Evolutionary conservation across 1,140 invertebrate genomes (phyloP).

Genomic region (Matsumurasca onukii): DNA sequence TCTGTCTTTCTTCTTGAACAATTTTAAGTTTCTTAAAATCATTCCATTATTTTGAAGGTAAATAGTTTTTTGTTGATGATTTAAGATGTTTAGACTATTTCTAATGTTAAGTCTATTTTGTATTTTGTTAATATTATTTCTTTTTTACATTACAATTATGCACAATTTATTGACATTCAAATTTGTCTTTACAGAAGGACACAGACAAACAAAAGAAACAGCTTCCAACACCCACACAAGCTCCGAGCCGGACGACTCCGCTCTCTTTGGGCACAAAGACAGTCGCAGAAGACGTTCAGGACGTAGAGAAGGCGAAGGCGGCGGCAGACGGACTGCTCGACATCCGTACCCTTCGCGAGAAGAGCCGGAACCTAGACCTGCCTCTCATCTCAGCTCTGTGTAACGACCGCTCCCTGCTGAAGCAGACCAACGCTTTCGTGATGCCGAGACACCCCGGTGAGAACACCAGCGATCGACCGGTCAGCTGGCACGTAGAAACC

Average conservation of each 20-base stretch:
- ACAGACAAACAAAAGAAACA: slow-evolving; percentile 15
- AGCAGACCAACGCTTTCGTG: slow-evolving; percentile 81
- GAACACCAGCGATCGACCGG: slow-evolving; percentile 48
- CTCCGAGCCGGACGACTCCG: slow-evolving; percentile 24
- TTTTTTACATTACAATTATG: no score
- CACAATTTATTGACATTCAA: no score
- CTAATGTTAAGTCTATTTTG: no score
- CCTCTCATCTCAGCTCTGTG: slow-evolving; percentile 87
- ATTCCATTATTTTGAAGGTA: no score
- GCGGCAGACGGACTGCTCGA: slow-evolving; percentile 60
- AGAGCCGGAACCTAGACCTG: slow-evolving; percentile 83
- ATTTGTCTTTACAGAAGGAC: slow-evolving; percentile 17
- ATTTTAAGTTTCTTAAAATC: no score
- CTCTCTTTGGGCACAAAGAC: slow-evolving; percentile 31
- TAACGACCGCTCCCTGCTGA: slow-evolving; percentile 81
- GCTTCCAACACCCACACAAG: background rate
- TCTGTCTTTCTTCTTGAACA: no score
- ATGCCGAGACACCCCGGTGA: slow-evolving; percentile 77
- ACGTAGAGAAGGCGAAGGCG: background rate
- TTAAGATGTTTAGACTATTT: no score
- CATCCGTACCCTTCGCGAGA: slow-evolving; percentile 77
- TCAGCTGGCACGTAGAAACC: slow-evolving; percentile 41
- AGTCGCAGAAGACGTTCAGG: slow-evolving; percentile 12
- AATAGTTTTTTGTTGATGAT: no score
- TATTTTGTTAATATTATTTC: no score